These are phyloP conservation scores for Noctua janthe DNA, from an alignment of 2,888 invertebrate species.

Conservation along the genomic window DNA sequence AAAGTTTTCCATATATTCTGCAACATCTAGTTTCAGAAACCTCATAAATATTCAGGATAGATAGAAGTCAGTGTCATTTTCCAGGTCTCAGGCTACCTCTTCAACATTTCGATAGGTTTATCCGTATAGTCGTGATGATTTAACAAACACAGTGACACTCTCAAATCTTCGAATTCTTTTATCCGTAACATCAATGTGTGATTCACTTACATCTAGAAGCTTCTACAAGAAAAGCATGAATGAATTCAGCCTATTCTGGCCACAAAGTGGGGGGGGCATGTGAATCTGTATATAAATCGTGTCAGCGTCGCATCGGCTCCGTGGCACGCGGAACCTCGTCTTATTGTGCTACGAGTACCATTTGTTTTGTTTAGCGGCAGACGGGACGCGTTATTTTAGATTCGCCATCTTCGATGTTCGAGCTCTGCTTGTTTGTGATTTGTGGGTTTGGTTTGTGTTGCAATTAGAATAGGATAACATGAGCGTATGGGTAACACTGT, in stretches of 20 bases:
- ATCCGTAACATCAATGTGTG: constrained; percentile 5
- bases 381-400: constrained; percentile 84
- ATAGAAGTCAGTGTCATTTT: neutral
- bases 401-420: constrained; percentile 78
- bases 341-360: constrained; percentile 85
- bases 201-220: constrained; percentile 28
- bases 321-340: constrained; percentile 88
- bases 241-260: constrained; percentile 73
- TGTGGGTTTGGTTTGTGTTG: constrained; percentile 47
- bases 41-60: neutral
- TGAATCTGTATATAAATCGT: constrained; percentile 84
- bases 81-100: neutral
- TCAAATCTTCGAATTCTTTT: neutral
- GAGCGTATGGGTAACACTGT: neutral
- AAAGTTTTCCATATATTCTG: neutral
- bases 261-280: constrained; percentile 76
- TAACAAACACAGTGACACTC: neutral
- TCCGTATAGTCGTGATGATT: neutral
- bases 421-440: constrained; percentile 53
- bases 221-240: constrained; percentile 70
- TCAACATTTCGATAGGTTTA: neutral
- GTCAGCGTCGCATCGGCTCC: constrained; percentile 77
- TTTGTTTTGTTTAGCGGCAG: constrained; percentile 83
- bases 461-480: constrained; percentile 24
- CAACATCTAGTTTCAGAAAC: neutral